A percentile compares a stretch with the other conserved stretches of the same genome.
Conservation (phyloP, 2,888 invertebrate genomes). For the Pemphredon lugubris region DNA sequence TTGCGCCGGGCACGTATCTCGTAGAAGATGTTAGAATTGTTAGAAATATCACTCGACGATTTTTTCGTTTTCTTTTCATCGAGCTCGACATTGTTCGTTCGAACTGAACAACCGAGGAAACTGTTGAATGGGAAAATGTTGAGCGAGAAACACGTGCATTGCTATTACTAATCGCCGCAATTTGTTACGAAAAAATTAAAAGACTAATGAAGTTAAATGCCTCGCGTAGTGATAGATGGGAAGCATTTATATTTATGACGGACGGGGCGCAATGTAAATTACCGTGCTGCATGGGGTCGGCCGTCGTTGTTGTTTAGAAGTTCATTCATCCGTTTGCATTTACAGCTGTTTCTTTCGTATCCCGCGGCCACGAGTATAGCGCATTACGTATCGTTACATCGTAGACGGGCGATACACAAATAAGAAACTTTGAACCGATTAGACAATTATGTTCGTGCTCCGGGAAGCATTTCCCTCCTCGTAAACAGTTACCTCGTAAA, state of each 20-base stretch:
- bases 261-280: conserved; percentile 25
- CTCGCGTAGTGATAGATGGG: conserved; percentile 12
- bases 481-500: conserved; percentile 24
- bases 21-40: no score
- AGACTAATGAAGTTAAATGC: conserved; percentile 18
- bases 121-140: no score
- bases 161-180: no score
- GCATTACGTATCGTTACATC: conserved; percentile 48
- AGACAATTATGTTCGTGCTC: conserved; percentile 37
- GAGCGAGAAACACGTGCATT: no score
- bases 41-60: no score
- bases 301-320: conserved; percentile 48
- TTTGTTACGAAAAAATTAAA: conserved; percentile 31
- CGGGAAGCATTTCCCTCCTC: neutral
- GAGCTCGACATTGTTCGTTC: no score
- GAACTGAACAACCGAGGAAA: no score
- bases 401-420: conserved; percentile 14
- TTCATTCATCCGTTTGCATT: conserved; percentile 66
- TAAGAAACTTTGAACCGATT: conserved; percentile 16
- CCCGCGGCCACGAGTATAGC: conserved; percentile 38
- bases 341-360: conserved; percentile 25
- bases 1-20: neutral
- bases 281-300: conserved; percentile 5
- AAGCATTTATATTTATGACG: conserved; percentile 36
- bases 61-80: no score